Evolutionary conservation across 2,888 invertebrate genomes (phyloP).

Genomic region (Volucella inflata): DNA sequence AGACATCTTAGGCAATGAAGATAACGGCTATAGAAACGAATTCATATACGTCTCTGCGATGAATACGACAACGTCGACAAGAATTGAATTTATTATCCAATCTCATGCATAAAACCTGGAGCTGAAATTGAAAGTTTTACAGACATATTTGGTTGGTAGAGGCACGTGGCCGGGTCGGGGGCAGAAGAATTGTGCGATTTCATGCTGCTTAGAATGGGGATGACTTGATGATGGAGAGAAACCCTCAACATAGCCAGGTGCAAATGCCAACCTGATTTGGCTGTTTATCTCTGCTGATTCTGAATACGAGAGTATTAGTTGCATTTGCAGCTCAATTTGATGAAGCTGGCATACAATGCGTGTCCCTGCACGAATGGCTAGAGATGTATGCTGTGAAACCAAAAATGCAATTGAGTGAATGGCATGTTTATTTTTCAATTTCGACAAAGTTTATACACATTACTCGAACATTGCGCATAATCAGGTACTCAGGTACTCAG

Average conservation of each 20-base stretch:
- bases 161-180: background rate
- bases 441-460: conserved; percentile 36
- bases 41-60: too few species aligned
- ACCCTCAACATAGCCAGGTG: conserved; percentile 53
- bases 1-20: conserved; percentile 13
- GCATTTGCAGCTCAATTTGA: conserved; percentile 24
- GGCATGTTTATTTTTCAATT: conserved; percentile 49
- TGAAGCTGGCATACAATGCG: conserved; percentile 30
- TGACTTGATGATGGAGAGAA: conserved; percentile 18
- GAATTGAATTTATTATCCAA: conserved; percentile 74
- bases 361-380: conserved; percentile 39
- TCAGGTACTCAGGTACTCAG: background rate
- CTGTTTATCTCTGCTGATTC: conserved; percentile 27
- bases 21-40: conserved; percentile 1
- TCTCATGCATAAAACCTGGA: conserved; percentile 69
- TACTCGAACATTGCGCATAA: conserved; percentile 4
- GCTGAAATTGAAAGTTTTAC: conserved; percentile 70
- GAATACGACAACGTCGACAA: conserved; percentile 48
- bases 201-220: conserved; percentile 11
- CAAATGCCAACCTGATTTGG: conserved; percentile 43
- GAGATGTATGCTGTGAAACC: conserved; percentile 4
- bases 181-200: conserved; percentile 24
- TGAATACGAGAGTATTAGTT: conserved; percentile 23
- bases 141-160: conserved; percentile 12
- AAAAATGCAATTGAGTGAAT: conserved; percentile 19